Evolutionary conservation across 2,113 vertebrate species (phyloP), one percentile per base, ranked within the genome.

Genomic region (Ameiurus melas): DNA sequence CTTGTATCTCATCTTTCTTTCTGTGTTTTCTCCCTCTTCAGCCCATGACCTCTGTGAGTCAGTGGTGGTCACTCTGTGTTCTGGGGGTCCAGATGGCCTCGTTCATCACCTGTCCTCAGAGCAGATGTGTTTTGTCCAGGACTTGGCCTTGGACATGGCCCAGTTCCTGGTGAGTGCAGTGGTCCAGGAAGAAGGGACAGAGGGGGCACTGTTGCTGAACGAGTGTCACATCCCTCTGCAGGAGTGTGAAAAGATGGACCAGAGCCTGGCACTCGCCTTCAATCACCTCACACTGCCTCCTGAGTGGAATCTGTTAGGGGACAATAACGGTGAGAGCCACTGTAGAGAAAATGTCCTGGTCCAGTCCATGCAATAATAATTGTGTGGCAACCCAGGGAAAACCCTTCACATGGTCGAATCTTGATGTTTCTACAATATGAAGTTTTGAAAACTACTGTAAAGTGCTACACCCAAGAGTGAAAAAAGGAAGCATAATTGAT

Each of bases 41-140:
- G 98, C 97, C 86, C 98, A 99, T 64, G 95, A 98, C 94, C 97
- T 97, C 93, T 97, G 97, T 36, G 98, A 99, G 94, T 96, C 93
- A 0, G 98, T 99, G 93, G 95, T 93, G 89, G 97, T 99, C 90
- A 95, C 95, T 55, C 96, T 99, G 68, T 99, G 96, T 91, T 96
- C 95, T 33, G 93, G 95, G 82, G 94, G 91, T 88, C 94, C 94
- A 81, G 95, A 95, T 19, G 94, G 93, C 5, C 93, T 94, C 0
- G 90, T 96, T 86, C 92, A 94, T 39, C 92, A 95, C 27, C 92
- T 98, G 93, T 96, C 96, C 0, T 96, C 98, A 51, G 96, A 96
- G 57, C 93, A 90, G 91, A 97, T 99, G 92, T 93, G 92, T 91
- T 99, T 99, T 85, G 90, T 97, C 85, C 97, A 98, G 93, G 98